Percentiles rank a stretch among this genome's conserved stretches.
Evolutionary conservation across 2,888 invertebrate species (phyloP).

Genomic region (Callosobruchus maculatus): DNA sequence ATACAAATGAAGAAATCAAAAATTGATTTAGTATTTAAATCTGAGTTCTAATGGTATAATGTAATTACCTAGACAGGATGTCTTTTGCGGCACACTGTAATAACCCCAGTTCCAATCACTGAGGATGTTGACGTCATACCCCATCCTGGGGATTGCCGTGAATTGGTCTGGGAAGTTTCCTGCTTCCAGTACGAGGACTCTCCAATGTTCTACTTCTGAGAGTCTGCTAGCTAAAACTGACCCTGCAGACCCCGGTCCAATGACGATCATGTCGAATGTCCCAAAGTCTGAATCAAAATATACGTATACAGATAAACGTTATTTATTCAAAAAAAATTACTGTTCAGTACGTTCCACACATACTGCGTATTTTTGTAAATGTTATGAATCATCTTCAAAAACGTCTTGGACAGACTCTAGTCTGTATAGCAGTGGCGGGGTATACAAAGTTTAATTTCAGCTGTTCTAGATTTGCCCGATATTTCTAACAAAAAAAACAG

Average conservation of each 20-base stretch:
- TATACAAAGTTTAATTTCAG: too few species aligned
- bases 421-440: too few species aligned
- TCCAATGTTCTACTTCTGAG: constrained; percentile 47
- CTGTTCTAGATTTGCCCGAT: too few species aligned
- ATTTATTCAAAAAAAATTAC: too few species aligned
- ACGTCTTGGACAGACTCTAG: too few species aligned
- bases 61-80: constrained; percentile 17
- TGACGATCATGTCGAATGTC: constrained; percentile 48
- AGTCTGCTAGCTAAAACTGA: constrained; percentile 52
- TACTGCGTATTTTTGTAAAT: too few species aligned
- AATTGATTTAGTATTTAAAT: not conserved
- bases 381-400: too few species aligned
- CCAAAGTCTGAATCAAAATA: constrained; percentile 14
- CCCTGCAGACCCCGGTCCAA: constrained; percentile 52
- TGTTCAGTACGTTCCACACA: too few species aligned
- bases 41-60: too few species aligned
- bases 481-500: too few species aligned
- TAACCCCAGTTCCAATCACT: constrained; percentile 48
- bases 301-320: too few species aligned
- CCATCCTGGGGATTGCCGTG: constrained; percentile 42
- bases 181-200: constrained; percentile 36
- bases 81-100: constrained; percentile 19
- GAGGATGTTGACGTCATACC: constrained; percentile 38
- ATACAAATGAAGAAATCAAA: too few species aligned
- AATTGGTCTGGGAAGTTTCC: constrained; percentile 41